phyloP scores from a whole-genome alignment of 2,888 invertebrate genomes.

The Euphydryas editha region DNA sequence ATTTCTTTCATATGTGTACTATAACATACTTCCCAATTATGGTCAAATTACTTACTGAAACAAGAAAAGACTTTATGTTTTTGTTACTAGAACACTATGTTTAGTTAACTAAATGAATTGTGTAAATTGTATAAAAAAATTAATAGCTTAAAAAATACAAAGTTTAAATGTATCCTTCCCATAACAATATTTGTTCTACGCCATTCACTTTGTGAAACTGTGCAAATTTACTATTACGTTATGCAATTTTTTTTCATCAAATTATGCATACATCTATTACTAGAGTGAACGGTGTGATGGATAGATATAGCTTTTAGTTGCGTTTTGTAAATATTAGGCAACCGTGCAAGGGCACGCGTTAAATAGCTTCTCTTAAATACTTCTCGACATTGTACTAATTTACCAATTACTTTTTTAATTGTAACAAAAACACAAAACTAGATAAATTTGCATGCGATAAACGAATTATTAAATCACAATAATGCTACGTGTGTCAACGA shows the following conservation, averaged over 20 bases:
- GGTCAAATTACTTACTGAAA: too few species aligned
- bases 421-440: background rate
- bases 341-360: conserved; percentile 49
- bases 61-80: too few species aligned
- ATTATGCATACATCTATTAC: conserved; percentile 27
- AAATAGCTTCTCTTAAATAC: conserved; percentile 5
- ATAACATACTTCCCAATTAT: too few species aligned
- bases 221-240: conserved; percentile 17
- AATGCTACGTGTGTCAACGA: too few species aligned
- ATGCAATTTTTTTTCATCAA: conserved; percentile 34
- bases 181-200: background rate
- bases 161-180: background rate
- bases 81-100: too few species aligned
- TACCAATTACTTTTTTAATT: conserved; percentile 9
- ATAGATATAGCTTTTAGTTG: conserved; percentile 31
- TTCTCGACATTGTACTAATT: background rate
- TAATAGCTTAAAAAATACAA: background rate
- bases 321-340: conserved; percentile 46
- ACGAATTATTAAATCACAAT: too few species aligned
- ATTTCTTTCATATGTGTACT: too few species aligned
- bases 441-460: background rate
- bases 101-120: too few species aligned
- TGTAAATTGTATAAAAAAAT: background rate
- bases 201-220: conserved; percentile 9
- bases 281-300: conserved; percentile 35